Conservation (phyloP, 2,113 vertebrate genomes). For the Pseudonaja textilis region DNA sequence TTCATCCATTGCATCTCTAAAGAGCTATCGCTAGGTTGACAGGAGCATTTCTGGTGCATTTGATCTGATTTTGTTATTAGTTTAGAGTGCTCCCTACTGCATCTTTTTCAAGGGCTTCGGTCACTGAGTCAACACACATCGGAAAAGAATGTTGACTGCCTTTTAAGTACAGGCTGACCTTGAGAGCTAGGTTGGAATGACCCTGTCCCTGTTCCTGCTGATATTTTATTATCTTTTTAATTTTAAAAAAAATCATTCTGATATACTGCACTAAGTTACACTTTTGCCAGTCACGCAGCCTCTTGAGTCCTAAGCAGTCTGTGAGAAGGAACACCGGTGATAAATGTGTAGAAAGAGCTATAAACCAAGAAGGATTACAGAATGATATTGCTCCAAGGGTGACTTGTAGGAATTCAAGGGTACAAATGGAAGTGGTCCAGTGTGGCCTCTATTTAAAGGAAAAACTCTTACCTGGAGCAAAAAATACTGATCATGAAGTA, state of each 20-base stretch:
- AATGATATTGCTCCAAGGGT: neutral
- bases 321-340: slow-evolving; percentile 25
- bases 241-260: slow-evolving; percentile 21
- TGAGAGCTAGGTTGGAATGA: slow-evolving; percentile 12
- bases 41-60: neutral
- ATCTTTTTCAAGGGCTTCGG: slow-evolving; percentile 4
- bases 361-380: neutral
- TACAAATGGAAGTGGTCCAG: neutral
- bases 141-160: slow-evolving; percentile 10
- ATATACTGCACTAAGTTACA: slow-evolving; percentile 21
- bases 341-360: slow-evolving; percentile 27
- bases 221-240: slow-evolving; percentile 46
- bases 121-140: slow-evolving; percentile 2
- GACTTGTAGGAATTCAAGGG: neutral
- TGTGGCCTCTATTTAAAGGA: neutral
- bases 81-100: neutral
- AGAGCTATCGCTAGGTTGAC: neutral
- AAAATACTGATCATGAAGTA: neutral
- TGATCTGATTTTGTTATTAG: neutral
- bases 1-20: neutral
- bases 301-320: slow-evolving; percentile 32
- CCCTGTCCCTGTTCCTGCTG: neutral
- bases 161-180: slow-evolving; percentile 18
- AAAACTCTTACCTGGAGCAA: neutral
- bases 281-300: slow-evolving; percentile 30